These are phyloP conservation scores for Pachydiplax longipennis DNA, from an alignment of 2,888 invertebrate genomes.

Conservation along the genomic window DNA sequence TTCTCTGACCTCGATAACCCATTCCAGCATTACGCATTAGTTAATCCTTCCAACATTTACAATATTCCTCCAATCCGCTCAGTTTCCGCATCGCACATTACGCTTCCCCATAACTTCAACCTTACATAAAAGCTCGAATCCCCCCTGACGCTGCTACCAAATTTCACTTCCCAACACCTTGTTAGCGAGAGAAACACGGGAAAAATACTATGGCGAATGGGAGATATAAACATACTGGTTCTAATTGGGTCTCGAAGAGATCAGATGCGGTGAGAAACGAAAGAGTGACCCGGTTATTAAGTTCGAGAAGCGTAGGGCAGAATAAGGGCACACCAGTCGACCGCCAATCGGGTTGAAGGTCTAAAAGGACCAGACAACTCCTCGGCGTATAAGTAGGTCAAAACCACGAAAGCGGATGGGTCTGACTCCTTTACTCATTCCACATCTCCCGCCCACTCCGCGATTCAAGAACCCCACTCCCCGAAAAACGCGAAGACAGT, in stretches of 20 bases:
- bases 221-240: neutral
- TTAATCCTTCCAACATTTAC: too few relatives aligned
- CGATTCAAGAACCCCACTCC: neutral
- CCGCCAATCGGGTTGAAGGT: neutral
- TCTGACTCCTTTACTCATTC: neutral
- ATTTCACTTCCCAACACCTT: neutral
- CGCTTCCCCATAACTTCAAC: too few relatives aligned
- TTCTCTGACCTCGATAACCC: too few relatives aligned
- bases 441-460: neutral
- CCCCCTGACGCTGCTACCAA: too few relatives aligned
- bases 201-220: neutral
- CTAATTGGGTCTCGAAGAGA: neutral
- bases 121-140: too few relatives aligned
- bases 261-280: neutral
- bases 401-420: conserved; percentile 37
- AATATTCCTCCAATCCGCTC: too few relatives aligned
- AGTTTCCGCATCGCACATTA: too few relatives aligned
- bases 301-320: neutral
- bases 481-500: neutral
- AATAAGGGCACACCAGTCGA: neutral
- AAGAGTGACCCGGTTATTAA: neutral
- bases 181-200: neutral
- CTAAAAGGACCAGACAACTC: neutral
- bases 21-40: too few relatives aligned
- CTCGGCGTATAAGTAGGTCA: conserved; percentile 7